phyloP scores from a whole-genome alignment of 1,140 invertebrate genomes.

The Ceratosolen fusciceps region DNA sequence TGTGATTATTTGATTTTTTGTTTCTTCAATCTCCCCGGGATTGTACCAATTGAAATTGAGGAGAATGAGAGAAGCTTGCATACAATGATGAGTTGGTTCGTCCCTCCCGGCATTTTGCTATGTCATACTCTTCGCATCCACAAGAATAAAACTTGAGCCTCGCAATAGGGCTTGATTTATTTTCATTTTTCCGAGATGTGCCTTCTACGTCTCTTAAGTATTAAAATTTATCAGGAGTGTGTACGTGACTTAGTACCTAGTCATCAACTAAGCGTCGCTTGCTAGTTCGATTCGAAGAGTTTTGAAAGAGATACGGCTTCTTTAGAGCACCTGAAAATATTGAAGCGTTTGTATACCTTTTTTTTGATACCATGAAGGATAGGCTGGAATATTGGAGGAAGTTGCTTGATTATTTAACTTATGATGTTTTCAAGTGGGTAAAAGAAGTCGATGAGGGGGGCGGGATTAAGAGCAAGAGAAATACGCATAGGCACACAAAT shows the following conservation, averaged over 20 bases:
- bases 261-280: slow-evolving; percentile 7
- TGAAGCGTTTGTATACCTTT: not conserved
- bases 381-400: slow-evolving; percentile 20
- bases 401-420: slow-evolving; percentile 13
- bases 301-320: slow-evolving; percentile 48
- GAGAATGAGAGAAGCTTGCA: not conserved
- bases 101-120: slow-evolving; percentile 8
- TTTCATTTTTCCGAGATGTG: slow-evolving; percentile 43
- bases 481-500: too few relatives aligned
- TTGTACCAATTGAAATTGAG: not conserved
- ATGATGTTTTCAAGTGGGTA: not conserved
- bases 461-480: not conserved
- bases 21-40: not conserved
- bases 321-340: not conserved
- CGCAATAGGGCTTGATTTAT: slow-evolving; percentile 33
- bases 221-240: slow-evolving; percentile 3
- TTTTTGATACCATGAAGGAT: not conserved
- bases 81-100: slow-evolving; percentile 11
- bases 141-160: not conserved
- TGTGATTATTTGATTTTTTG: slow-evolving; percentile 23
- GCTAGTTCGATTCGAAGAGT: slow-evolving; percentile 19
- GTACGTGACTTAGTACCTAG: slow-evolving; percentile 12
- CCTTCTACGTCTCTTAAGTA: not conserved
- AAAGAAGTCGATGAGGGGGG: not conserved
- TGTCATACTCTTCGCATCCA: slow-evolving; percentile 12